Percentiles rank a stretch among this genome's conserved stretches.
Conservation (phyloP, 2,888 invertebrate genomes). For the Neelides folsomi region DNA sequence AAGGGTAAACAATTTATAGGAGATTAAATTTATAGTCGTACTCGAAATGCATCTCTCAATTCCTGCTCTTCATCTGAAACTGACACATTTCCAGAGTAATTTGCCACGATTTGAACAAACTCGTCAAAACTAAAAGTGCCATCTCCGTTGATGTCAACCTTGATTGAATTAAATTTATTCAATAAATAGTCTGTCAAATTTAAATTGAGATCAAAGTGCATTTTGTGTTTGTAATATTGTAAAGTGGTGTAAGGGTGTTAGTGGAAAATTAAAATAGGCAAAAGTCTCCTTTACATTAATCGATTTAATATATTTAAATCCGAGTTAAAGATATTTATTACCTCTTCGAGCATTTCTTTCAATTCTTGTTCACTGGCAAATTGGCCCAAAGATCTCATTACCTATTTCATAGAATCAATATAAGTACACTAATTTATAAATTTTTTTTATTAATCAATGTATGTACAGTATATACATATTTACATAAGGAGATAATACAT, state of each 20-base stretch:
- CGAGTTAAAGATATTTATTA: not conserved
- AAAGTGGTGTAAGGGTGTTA: no score
- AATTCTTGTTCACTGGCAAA: slow-evolving; percentile 36
- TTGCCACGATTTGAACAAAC: slow-evolving; percentile 36
- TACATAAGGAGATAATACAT: no score
- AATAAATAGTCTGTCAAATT: no score
- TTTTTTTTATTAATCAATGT: no score
- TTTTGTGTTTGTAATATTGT: slow-evolving; percentile 3
- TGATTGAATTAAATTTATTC: not conserved
- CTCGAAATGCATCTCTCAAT: slow-evolving; percentile 65
- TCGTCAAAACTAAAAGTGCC: slow-evolving; percentile 36
- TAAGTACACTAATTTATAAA: no score
- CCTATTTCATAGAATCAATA: no score
- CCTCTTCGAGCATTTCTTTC: slow-evolving; percentile 34
- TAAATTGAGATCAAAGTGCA: not conserved
- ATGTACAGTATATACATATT: no score
- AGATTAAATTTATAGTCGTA: slow-evolving; percentile 37
- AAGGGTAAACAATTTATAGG: not conserved
- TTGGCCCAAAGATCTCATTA: slow-evolving; percentile 35
- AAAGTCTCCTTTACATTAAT: no score
- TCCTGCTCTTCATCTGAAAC: slow-evolving; percentile 37
- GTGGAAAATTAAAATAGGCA: no score
- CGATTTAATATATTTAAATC: no score
- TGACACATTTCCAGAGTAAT: slow-evolving; percentile 33
- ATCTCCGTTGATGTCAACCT: slow-evolving; percentile 34